A percentile compares a stretch with the other conserved stretches of the same genome.
Conservation (phyloP, 1,140 invertebrate species). For the Sitophilus oryzae region DNA sequence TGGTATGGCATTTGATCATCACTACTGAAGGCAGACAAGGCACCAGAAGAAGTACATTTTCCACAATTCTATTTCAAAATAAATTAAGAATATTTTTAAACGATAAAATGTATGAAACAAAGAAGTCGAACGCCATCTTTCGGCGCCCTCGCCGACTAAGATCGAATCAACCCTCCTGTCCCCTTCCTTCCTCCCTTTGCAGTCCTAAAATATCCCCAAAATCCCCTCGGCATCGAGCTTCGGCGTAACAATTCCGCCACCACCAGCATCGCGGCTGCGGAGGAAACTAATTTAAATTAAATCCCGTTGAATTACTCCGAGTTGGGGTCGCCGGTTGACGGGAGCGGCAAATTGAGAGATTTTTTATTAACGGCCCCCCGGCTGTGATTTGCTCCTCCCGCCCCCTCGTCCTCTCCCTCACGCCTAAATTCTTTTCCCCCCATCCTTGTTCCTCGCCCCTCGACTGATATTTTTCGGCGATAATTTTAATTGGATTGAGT, state of each 20-base stretch:
- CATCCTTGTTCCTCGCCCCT: too few relatives aligned
- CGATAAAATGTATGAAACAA: too few relatives aligned
- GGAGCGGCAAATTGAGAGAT: constrained; percentile 21
- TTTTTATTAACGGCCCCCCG: constrained; percentile 19
- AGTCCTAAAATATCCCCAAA: background rate
- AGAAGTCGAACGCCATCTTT: background rate
- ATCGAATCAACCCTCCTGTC: background rate
- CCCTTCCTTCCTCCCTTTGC: background rate
- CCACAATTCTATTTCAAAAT: too few relatives aligned
- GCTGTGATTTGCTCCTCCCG: background rate
- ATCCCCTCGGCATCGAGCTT: constrained; percentile 25
- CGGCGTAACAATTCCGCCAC: constrained; percentile 35
- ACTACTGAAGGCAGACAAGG: too few relatives aligned
- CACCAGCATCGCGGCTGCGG: too few relatives aligned
- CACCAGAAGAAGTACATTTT: too few relatives aligned
- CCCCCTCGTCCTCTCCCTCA: too few relatives aligned
- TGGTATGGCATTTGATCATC: too few relatives aligned
- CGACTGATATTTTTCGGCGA: background rate
- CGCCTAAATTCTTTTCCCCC: too few relatives aligned
- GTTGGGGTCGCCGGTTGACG: constrained; percentile 14
- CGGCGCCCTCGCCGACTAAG: background rate
- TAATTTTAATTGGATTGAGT: background rate
- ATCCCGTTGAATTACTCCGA: constrained; percentile 42
- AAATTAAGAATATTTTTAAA: too few relatives aligned
- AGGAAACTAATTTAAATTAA: constrained; percentile 45